Evolutionary conservation across 2,888 invertebrate genomes (phyloP).

Genomic region (Rosalia funebris): DNA sequence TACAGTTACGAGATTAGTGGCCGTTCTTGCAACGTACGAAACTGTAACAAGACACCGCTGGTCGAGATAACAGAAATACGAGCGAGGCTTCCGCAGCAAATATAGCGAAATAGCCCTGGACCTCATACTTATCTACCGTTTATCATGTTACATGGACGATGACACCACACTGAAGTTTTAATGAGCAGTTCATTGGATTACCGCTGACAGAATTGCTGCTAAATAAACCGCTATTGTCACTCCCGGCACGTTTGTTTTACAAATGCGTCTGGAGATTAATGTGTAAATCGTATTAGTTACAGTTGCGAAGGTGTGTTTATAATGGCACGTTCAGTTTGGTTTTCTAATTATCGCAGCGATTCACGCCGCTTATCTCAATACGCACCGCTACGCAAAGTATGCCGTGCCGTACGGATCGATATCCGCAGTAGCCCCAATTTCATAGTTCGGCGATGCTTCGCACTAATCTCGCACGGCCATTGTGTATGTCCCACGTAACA

Average conservation of each 20-base stretch:
- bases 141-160: conserved; percentile 35
- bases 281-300: conserved; percentile 20
- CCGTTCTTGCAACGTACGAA: conserved; percentile 9
- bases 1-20: conserved; percentile 2
- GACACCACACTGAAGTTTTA: conserved; percentile 32
- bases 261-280: conserved; percentile 19
- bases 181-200: conserved; percentile 31
- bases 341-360: conserved; percentile 1
- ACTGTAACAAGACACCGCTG: conserved; percentile 18
- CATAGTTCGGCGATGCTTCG: neutral
- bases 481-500: neutral
- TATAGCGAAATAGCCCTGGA: conserved; percentile 22
- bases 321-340: conserved; percentile 2
- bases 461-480: neutral
- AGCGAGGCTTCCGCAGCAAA: conserved; percentile 28
- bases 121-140: conserved; percentile 33
- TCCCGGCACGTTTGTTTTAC: conserved; percentile 21
- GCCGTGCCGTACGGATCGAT: neutral
- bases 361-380: neutral
- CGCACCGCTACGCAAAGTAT: neutral
- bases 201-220: conserved; percentile 28
- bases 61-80: conserved; percentile 36
- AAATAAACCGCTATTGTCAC: conserved; percentile 27
- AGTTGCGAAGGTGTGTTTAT: conserved; percentile 12
- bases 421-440: neutral